phyloP scores from a whole-genome alignment of 2,797 vertebrate species.

The Hippoglossus hippoglossus region DNA sequence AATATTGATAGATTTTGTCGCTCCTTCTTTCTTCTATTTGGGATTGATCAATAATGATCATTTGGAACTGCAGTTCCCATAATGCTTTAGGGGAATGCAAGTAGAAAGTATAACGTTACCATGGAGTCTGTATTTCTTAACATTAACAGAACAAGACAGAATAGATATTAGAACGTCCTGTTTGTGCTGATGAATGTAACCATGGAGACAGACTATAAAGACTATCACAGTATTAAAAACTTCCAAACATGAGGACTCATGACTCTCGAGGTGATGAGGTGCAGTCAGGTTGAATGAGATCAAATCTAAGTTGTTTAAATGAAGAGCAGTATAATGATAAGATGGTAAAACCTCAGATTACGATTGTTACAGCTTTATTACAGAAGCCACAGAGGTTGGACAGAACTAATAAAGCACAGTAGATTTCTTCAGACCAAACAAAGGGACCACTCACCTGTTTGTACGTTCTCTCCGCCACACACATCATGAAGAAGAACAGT shows the following conservation, averaged over 20 bases:
- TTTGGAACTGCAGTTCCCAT: too few relatives aligned
- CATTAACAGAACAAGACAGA: too few relatives aligned
- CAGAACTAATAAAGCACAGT: neutral
- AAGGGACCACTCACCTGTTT: constrained; percentile 87
- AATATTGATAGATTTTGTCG: too few relatives aligned
- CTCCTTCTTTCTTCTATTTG: too few relatives aligned
- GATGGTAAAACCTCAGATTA: neutral
- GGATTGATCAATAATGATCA: too few relatives aligned
- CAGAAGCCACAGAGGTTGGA: neutral
- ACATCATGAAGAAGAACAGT: constrained; percentile 99
- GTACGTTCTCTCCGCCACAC: constrained; percentile 97
- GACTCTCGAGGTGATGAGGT: neutral
- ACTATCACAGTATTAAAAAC: neutral
- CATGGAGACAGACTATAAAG: too few relatives aligned
- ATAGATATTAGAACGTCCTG: too few relatives aligned
- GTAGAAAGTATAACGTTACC: too few relatives aligned
- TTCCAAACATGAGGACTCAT: neutral
- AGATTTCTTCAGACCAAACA: neutral
- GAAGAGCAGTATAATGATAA: neutral
- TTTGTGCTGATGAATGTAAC: too few relatives aligned
- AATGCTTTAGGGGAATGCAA: too few relatives aligned
- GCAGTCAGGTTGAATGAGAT: neutral
- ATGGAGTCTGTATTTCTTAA: too few relatives aligned
- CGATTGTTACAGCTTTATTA: neutral
- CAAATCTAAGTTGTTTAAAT: neutral